Evolutionary conservation across 1,140 invertebrate species (phyloP).

Genomic region (Drosophila hydei): DNA sequence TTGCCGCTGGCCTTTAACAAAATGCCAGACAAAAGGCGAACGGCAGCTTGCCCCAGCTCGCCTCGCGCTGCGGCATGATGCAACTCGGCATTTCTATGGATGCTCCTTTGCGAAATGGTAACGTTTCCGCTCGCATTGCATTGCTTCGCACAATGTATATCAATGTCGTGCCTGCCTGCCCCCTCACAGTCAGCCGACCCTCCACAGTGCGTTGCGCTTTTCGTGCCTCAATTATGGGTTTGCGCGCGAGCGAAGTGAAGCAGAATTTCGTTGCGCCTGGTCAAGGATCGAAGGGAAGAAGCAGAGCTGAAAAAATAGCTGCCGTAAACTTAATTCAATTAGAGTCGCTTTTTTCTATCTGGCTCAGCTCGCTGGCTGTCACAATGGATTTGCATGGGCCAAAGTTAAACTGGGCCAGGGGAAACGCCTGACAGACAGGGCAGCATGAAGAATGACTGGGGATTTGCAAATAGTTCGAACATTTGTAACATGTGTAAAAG

Average conservation of each 20-base stretch:
- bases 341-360: conserved; percentile 49
- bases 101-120: conserved; percentile 44
- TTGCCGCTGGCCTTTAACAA: conserved; percentile 15
- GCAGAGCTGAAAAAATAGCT: conserved; percentile 38
- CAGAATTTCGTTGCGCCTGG: conserved; percentile 25
- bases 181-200: background rate
- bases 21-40: conserved; percentile 56
- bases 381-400: conserved; percentile 72
- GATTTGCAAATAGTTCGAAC: conserved; percentile 33
- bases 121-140: conserved; percentile 54
- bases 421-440: background rate
- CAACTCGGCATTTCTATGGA: conserved; percentile 77
- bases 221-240: conserved; percentile 55
- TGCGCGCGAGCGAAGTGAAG: background rate
- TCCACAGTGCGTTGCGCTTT: conserved; percentile 58
- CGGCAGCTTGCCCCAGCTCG: conserved; percentile 9
- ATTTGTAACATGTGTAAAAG: conserved; percentile 61
- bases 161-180: conserved; percentile 21
- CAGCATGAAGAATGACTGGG: conserved; percentile 1
- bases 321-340: conserved; percentile 81
- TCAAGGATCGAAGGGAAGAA: conserved; percentile 41
- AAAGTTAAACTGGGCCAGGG: background rate
- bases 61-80: conserved; percentile 47
- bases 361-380: conserved; percentile 38
- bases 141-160: conserved; percentile 52